Evolutionary conservation across 2,113 vertebrate species (phyloP).

Genomic region (Cathartes aura): DNA sequence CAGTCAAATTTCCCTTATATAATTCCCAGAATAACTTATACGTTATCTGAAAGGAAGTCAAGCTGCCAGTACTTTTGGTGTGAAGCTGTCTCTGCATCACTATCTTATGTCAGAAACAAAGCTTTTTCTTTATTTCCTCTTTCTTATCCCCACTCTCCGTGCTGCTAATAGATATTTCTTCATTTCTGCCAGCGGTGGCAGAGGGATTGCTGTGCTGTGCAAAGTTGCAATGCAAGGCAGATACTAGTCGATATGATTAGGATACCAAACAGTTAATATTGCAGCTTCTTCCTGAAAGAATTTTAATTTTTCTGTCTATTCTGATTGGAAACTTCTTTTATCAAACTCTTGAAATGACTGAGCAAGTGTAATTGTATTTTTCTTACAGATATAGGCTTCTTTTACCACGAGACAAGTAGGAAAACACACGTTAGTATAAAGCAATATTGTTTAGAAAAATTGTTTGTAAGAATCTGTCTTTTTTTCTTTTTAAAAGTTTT

Average conservation of each 20-base stretch:
- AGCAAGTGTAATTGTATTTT: neutral
- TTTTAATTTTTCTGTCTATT: slow-evolving; percentile 9
- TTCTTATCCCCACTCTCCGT: neutral
- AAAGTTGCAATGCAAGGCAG: neutral
- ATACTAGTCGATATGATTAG: neutral
- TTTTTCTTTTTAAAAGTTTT: neutral
- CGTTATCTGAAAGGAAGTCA: neutral
- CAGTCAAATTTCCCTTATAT: neutral
- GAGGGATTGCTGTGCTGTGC: neutral
- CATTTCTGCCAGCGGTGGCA: neutral
- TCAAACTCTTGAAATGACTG: slow-evolving; percentile 7
- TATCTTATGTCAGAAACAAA: neutral
- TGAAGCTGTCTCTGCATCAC: neutral
- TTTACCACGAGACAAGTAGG: neutral
- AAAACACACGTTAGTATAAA: neutral
- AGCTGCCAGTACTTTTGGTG: neutral
- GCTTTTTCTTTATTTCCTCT: neutral
- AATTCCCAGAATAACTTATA: neutral
- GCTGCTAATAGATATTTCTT: neutral
- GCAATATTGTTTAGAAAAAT: neutral
- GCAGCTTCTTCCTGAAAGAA: neutral
- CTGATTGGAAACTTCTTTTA: neutral
- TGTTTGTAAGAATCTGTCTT: neutral
- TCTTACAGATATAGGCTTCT: neutral
- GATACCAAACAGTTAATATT: neutral